phyloP scores from a whole-genome alignment of 2,797 vertebrate genomes.

The Serranus cabrilla region DNA sequence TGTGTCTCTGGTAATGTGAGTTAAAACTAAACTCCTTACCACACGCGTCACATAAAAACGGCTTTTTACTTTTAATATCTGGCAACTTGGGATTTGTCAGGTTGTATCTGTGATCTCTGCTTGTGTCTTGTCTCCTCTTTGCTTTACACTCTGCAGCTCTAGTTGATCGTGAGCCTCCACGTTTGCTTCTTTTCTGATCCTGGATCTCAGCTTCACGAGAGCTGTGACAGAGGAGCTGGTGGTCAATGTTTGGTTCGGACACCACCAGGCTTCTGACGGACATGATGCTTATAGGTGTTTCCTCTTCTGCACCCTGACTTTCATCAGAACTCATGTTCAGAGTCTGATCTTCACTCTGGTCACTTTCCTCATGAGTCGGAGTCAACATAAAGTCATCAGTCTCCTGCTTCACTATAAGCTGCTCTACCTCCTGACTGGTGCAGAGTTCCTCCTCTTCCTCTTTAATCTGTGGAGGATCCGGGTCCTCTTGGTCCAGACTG shows the following conservation, averaged over 20 bases:
- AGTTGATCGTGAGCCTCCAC: not conserved
- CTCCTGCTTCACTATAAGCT: conserved; percentile 21
- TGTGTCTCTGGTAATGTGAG: not conserved
- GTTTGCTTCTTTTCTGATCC: too few relatives aligned
- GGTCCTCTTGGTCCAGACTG: not conserved
- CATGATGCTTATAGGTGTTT: too few relatives aligned
- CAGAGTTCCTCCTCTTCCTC: conserved; percentile 17
- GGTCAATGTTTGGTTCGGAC: not conserved
- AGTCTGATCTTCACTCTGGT: not conserved
- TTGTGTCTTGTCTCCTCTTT: not conserved
- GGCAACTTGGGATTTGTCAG: too few relatives aligned
- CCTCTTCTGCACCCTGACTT: too few relatives aligned
- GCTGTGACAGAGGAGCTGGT: not conserved
- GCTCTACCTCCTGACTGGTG: conserved; percentile 3
- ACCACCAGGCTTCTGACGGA: too few relatives aligned
- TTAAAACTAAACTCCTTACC: not conserved
- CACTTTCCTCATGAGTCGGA: not conserved
- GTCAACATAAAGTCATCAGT: not conserved
- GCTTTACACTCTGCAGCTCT: not conserved
- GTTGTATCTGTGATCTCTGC: too few relatives aligned
- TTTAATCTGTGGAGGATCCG: conserved; percentile 7
- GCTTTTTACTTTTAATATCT: not conserved
- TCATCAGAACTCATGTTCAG: not conserved
- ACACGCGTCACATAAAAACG: not conserved
- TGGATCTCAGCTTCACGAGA: not conserved